phyloP scores from a whole-genome alignment of 37 sponge, comb jelly and placozoan species.

The Spongia lamella region DNA sequence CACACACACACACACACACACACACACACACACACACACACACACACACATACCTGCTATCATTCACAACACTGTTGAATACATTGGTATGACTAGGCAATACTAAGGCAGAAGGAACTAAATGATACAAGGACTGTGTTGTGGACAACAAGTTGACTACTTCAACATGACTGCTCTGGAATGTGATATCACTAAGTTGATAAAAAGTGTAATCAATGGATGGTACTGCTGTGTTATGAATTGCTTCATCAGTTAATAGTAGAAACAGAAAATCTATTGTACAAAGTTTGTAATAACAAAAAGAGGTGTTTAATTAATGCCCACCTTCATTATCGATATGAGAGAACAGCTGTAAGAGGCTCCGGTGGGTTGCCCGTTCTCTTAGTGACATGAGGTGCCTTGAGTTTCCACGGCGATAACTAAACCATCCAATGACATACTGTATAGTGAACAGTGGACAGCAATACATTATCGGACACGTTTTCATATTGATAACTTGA shows the following conservation, averaged over 20 bases:
- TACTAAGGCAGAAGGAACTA: too few relatives aligned
- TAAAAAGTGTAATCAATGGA: constrained; percentile 63
- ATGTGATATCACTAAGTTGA: constrained; percentile 9
- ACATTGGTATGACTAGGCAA: too few relatives aligned
- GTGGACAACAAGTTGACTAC: constrained; percentile 37
- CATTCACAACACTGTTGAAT: too few relatives aligned
- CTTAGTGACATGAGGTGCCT: constrained; percentile 51
- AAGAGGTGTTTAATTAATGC: background rate
- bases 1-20: constrained; percentile 1
- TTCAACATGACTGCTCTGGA: constrained; percentile 8
- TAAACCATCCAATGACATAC: constrained; percentile 81
- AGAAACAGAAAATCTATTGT: constrained; percentile 43
- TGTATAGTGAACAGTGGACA: background rate
- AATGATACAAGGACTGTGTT: background rate
- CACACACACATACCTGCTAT: constrained; percentile 6
- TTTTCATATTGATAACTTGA: too few relatives aligned
- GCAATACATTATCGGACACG: background rate
- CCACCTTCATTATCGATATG: constrained; percentile 14
- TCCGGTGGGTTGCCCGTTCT: constrained; percentile 60
- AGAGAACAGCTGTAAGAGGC: constrained; percentile 29
- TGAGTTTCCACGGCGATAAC: constrained; percentile 58
- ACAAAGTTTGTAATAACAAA: background rate
- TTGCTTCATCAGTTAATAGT: constrained; percentile 43
- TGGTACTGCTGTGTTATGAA: constrained; percentile 8
- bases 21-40: constrained; percentile 15